Evolutionary conservation across 2,113 vertebrate species (phyloP), one percentile per base, ranked within the genome.

Genomic region (Rhinogobius similis): DNA sequence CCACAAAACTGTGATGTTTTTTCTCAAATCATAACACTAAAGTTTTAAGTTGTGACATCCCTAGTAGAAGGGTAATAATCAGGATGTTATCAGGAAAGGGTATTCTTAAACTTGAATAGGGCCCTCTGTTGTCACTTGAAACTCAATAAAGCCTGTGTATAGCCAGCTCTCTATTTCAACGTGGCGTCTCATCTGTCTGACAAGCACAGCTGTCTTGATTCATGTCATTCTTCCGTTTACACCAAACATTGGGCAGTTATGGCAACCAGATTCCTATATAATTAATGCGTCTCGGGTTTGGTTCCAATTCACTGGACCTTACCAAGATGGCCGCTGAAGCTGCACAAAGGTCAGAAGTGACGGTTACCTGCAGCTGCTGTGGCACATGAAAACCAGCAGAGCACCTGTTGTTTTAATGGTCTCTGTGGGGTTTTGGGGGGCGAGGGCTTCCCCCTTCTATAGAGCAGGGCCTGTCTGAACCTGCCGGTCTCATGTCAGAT

Each of bases 361-460:
- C 65, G 3, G 67, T 26, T 70, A 82, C 66, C 77, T 76, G 46
- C 86, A 86, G 82, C 90, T 88, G 86, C 74, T 55, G 6, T 18
- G 24, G 62, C 69, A 14, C 58, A 61, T 59, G 55, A 27, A 8
- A 0, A 58, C 13, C 0, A 5, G 84, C 86, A 78, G 81, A 71
- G 75, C 88, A 89, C 88, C 89, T 90, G 91, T 89, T 88, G 69
- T 68, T 78, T 55, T 73, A 77, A 73, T 44, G 63, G 70, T 46
- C 75, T 38, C 58, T 2, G 27, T n/a, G 82, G 59, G 62, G 66
- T 53, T 68, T 29, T 5, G 52, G 50, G 78, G 71, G 79, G 69
- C 66, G 36, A 27, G 10, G 58, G 55, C 78, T 69, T 48, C 66
- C 61, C 18, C 2, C 72, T 56, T 70, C 68, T 32, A 20, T 84